phyloP scores from a whole-genome alignment of 2,888 invertebrate species.

The Drosophila borborema region DNA sequence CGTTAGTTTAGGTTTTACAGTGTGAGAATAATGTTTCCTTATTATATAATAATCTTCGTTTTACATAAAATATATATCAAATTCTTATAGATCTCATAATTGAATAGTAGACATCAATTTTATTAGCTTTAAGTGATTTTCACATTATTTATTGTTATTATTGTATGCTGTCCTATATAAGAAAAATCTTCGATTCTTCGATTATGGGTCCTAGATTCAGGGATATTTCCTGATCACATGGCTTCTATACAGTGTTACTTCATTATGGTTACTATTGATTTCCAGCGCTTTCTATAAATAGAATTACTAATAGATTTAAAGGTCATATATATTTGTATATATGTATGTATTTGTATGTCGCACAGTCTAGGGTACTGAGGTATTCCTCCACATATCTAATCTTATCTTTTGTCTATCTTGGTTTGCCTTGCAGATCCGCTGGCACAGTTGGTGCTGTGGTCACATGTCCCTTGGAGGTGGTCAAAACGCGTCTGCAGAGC shows the following conservation, averaged over 20 bases:
- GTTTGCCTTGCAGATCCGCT: constrained; percentile 90
- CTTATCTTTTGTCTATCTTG: constrained; percentile 4
- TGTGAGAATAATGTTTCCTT: too few relatives aligned
- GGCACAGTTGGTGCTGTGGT: constrained; percentile 98
- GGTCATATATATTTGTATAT: not conserved
- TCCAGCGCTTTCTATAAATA: not conserved
- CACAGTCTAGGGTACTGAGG: not conserved
- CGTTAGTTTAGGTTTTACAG: not conserved
- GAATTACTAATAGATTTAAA: not conserved
- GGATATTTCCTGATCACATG: not conserved
- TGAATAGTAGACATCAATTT: too few relatives aligned
- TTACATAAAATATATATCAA: too few relatives aligned
- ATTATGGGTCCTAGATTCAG: not conserved
- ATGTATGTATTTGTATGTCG: not conserved
- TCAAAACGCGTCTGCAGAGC: constrained; percentile 98
- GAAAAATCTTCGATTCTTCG: too few relatives aligned
- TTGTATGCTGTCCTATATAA: too few relatives aligned
- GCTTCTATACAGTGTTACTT: not conserved
- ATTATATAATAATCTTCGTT: too few relatives aligned
- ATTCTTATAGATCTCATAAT: too few relatives aligned
- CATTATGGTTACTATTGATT: not conserved
- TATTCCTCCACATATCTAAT: not conserved
- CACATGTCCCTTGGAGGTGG: constrained; percentile 98
- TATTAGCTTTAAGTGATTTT: too few relatives aligned
- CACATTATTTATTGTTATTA: too few relatives aligned